Base-by-base conservation (phyloP, 2,888 invertebrate species). In the Drosophila prolongata region DNA sequence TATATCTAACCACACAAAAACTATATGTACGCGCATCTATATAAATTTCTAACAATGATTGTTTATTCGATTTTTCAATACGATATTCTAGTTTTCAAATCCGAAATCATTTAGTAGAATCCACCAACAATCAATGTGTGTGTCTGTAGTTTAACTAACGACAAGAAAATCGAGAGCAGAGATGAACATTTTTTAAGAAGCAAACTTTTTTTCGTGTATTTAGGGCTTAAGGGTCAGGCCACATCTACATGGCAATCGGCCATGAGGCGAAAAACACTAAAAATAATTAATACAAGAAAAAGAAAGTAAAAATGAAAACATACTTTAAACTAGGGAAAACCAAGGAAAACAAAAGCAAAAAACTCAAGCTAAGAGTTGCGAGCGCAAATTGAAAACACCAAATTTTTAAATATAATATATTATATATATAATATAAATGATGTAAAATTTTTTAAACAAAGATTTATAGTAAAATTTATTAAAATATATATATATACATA, bases 391-490 rank as follows among this genome's bases (percentile, higher is more conserved):
- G 76, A 82, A 85, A 83, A 86, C 86, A 83, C 82, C 82, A 83
- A 83, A 83, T 85, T 84, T 72, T 82, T 85, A 80, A 74, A 72
- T 19, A 19, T 54, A 70, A 85, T 85, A 80, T 72, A 72, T 54
- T 85, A 80, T 72, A 72, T 54, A 70, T 59, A 81, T 65, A 78
- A 65, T 58, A 55, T 72, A 70, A 70, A 65, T 50, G 70, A 85
- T 81, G 77, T 80, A 85, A 77, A 46, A 74, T 83, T 83, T 83
- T 83, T 84, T 79, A 84, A 81, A 76, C 60, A 68, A 81, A 77
- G 84, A 79, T 81, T 81, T 83, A 83, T 82, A 86, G 82, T 87
- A 75, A 84, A 84, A 84, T 87, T 87, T 87, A 84, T 84, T 70
- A 86, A 74, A 60, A 75, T 77, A 77, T 73, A 79, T 66, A 79